Conservation (phyloP, 2,888 invertebrate genomes). For the Pterobdella sp. region DNA sequence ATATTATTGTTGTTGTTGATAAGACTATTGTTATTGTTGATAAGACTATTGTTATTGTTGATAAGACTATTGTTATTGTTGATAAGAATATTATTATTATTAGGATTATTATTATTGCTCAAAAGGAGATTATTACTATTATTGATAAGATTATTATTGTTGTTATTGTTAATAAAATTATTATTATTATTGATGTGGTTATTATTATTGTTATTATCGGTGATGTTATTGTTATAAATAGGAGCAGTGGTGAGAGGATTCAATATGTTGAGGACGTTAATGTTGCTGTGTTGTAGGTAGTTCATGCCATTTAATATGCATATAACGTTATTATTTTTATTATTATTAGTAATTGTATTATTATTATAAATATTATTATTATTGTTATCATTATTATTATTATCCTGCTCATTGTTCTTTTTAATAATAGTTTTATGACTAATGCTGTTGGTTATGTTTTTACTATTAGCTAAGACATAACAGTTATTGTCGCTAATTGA, state of each 20-base stretch:
- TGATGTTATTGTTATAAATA: background rate
- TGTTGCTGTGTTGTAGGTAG: background rate
- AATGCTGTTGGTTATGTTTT: no score
- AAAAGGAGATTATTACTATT: background rate
- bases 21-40: background rate
- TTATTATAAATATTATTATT: background rate
- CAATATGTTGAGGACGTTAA: background rate
- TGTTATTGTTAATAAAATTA: background rate
- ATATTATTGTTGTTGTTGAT: background rate
- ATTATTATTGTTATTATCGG: background rate
- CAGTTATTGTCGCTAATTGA: no score
- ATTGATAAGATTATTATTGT: background rate
- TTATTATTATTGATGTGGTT: background rate
- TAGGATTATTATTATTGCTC: background rate
- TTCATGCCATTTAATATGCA: background rate
- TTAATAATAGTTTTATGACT: background rate
- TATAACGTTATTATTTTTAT: background rate
- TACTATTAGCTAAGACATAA: no score
- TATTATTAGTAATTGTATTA: constrained; percentile 7
- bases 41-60: background rate
- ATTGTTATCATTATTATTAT: constrained; percentile 12
- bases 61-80: background rate
- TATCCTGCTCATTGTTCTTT: background rate
- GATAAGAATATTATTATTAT: background rate
- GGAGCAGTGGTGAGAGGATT: background rate